phyloP scores from a whole-genome alignment of 2,888 invertebrate genomes.

The Drymonia ruficornis region DNA sequence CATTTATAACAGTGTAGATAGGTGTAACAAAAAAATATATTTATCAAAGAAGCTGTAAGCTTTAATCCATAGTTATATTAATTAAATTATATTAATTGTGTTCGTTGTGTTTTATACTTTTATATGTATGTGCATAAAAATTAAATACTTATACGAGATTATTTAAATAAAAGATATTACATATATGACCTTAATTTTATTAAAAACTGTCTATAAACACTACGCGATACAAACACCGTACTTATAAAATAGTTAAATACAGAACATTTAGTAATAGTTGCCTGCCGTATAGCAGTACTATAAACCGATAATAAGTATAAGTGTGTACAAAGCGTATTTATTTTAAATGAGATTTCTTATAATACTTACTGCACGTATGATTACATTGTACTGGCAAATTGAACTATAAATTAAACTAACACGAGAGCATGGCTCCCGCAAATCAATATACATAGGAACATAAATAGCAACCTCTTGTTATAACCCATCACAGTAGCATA shows the following conservation, averaged over 20 bases:
- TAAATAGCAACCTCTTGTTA: constrained; percentile 1
- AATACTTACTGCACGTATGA: constrained; percentile 15
- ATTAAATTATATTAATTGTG: neutral
- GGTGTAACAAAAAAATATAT: too few relatives aligned
- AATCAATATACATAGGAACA: neutral
- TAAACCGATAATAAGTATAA: constrained; percentile 23
- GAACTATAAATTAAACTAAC: constrained; percentile 12
- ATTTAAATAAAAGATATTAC: constrained; percentile 14
- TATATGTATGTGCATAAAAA: constrained; percentile 4
- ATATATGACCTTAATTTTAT: constrained; percentile 43
- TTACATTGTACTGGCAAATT: constrained; percentile 18
- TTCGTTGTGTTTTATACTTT: constrained; percentile 20
- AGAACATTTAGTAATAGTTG: constrained; percentile 29
- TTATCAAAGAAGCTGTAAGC: too few relatives aligned
- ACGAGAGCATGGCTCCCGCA: constrained; percentile 3
- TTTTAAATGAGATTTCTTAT: constrained; percentile 9
- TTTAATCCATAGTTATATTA: too few relatives aligned
- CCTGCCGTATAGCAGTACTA: constrained; percentile 17
- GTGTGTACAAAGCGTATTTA: neutral
- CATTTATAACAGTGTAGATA: too few relatives aligned
- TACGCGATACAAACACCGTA: constrained; percentile 46
- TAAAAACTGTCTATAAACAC: constrained; percentile 45
- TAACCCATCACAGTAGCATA: neutral
- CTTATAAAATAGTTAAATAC: constrained; percentile 29
- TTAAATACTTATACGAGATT: neutral